phyloP scores from a whole-genome alignment of 2,888 invertebrate species.

The Lysandra coridon region DNA sequence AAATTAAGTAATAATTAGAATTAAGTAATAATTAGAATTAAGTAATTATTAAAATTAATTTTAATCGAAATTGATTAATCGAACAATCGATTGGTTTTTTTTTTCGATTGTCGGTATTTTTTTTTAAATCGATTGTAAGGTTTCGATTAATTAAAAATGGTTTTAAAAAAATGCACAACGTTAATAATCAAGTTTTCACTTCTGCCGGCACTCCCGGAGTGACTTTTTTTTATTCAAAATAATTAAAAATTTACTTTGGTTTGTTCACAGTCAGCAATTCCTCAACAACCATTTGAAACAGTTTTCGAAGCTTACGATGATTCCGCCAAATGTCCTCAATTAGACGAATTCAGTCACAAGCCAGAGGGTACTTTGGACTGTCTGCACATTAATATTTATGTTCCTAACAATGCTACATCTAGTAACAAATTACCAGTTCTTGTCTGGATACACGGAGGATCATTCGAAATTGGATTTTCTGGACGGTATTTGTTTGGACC shows the following conservation, averaged over 20 bases:
- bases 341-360: constrained; percentile 43
- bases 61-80: no score
- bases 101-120: no score
- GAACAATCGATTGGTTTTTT: no score
- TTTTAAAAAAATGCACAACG: no score
- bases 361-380: constrained; percentile 51
- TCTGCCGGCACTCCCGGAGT: no score
- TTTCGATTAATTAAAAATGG: no score
- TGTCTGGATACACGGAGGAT: constrained; percentile 56
- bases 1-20: no score
- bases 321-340: constrained; percentile 51
- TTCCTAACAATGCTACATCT: constrained; percentile 50
- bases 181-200: no score
- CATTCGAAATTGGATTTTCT: constrained; percentile 47
- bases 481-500: constrained; percentile 39
- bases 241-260: neutral
- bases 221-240: neutral
- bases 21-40: no score
- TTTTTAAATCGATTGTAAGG: no score
- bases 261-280: constrained; percentile 19
- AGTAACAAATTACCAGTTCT: constrained; percentile 51
- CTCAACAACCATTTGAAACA: constrained; percentile 4
- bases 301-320: constrained; percentile 26
- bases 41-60: no score
- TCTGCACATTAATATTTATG: constrained; percentile 54